These are phyloP conservation scores for Zaprionus taronus DNA, from an alignment of 1,140 invertebrate genomes.

Conservation along the genomic window DNA sequence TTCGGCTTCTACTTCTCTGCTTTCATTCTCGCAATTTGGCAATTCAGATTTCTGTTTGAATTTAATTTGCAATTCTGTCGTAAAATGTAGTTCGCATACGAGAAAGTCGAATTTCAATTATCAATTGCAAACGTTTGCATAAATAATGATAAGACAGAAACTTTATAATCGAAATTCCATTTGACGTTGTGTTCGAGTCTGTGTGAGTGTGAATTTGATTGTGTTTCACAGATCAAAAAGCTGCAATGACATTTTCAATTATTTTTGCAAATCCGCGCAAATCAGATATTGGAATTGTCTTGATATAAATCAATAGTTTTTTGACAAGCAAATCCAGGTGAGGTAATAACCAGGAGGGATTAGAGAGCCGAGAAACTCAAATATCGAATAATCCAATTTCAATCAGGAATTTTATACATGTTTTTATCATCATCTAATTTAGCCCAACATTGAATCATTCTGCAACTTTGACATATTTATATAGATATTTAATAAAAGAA, in stretches of 20 bases:
- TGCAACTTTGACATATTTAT: constrained; percentile 43
- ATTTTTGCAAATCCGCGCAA: constrained; percentile 3
- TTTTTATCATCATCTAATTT: background rate
- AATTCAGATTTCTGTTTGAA: constrained; percentile 13
- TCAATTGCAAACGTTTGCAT: constrained; percentile 39
- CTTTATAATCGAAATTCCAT: constrained; percentile 23
- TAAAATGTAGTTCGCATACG: constrained; percentile 5
- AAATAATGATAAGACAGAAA: constrained; percentile 29
- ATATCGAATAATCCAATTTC: constrained; percentile 2
- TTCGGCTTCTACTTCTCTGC: background rate
- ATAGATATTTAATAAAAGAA: constrained; percentile 33
- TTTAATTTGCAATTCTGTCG: constrained; percentile 22
- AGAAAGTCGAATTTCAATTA: constrained; percentile 28
- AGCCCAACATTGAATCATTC: background rate
- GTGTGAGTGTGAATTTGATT: background rate
- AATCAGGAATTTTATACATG: background rate
- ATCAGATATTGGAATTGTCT: background rate
- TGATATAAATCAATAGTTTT: background rate
- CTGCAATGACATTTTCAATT: background rate
- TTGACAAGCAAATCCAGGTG: background rate
- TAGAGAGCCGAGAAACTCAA: no score
- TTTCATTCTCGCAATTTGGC: background rate
- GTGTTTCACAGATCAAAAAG: background rate
- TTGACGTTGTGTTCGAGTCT: background rate
- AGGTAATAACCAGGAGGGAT: background rate